Evolutionary conservation across 2,113 vertebrate species (phyloP).

Genomic region (Lepidothrix coronata): DNA sequence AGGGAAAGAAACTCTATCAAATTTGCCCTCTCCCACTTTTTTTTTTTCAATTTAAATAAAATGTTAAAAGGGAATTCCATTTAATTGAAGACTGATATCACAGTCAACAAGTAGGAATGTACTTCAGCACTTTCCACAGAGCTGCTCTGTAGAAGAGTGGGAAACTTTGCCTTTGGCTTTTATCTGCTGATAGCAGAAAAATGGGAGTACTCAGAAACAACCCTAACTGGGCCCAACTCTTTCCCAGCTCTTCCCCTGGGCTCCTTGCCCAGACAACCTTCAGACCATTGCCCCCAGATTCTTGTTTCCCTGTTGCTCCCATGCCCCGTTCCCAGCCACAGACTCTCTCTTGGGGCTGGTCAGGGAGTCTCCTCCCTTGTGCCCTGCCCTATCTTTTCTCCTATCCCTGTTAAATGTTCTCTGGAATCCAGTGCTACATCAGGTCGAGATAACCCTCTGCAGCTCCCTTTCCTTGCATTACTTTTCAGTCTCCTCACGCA

Average conservation of each 20-base stretch:
- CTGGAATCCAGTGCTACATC: neutral
- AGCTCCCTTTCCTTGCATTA: neutral
- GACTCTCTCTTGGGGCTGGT: neutral
- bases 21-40: neutral
- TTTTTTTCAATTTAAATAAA: neutral
- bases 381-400: neutral
- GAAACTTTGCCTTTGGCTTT: no score
- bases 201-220: neutral
- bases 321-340: neutral
- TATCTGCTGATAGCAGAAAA: neutral
- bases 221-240: neutral
- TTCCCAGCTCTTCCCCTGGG: neutral
- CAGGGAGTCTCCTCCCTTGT: neutral
- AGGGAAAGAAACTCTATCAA: neutral
- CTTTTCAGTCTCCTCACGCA: neutral
- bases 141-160: neutral
- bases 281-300: neutral
- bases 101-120: neutral
- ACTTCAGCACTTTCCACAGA: neutral
- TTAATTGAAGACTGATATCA: neutral
- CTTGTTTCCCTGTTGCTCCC: neutral
- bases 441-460: neutral
- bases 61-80: neutral
- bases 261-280: accelerated
- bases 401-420: neutral